These are phyloP conservation scores for Platyrinchus mystaceus DNA, from an alignment of 2,797 vertebrate genomes.

Conservation along the genomic window DNA sequence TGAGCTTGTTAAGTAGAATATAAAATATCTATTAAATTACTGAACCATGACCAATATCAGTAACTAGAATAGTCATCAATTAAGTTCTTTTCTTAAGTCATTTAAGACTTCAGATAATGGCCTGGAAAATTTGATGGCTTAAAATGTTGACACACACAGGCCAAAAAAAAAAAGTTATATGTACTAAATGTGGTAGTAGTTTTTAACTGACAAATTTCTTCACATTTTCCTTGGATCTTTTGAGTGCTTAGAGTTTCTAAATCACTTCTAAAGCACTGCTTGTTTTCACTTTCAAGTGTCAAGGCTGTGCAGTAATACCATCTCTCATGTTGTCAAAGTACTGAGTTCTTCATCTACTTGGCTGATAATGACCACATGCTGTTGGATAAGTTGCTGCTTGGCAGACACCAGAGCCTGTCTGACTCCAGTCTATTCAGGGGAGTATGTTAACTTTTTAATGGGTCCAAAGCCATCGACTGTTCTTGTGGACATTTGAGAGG, in stretches of 20 bases:
- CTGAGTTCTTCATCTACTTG: not conserved
- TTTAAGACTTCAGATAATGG: not conserved
- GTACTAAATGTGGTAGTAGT: not conserved
- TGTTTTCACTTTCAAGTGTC: not conserved
- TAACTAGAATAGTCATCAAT: not conserved
- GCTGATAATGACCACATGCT: not conserved
- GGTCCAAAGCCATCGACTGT: rapidly evolving
- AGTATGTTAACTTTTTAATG: not conserved
- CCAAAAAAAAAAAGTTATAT: not conserved
- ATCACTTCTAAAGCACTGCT: not conserved
- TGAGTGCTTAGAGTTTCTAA: not conserved
- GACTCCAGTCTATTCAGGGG: not conserved
- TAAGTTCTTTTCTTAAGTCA: not conserved
- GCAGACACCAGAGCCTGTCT: not conserved
- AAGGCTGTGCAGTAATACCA: not conserved
- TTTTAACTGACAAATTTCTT: not conserved
- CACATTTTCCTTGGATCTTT: not conserved
- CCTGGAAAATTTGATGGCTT: not conserved
- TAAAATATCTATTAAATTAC: not conserved
- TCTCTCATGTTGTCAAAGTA: not conserved
- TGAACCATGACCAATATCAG: not conserved
- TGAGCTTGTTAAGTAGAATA: not conserved
- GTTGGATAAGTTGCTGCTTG: not conserved
- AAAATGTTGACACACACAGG: not conserved
- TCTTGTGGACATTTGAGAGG: not conserved